These are phyloP conservation scores for Buceros bicornis DNA, from an alignment of 2,797 vertebrate genomes.

Conservation along the genomic window DNA sequence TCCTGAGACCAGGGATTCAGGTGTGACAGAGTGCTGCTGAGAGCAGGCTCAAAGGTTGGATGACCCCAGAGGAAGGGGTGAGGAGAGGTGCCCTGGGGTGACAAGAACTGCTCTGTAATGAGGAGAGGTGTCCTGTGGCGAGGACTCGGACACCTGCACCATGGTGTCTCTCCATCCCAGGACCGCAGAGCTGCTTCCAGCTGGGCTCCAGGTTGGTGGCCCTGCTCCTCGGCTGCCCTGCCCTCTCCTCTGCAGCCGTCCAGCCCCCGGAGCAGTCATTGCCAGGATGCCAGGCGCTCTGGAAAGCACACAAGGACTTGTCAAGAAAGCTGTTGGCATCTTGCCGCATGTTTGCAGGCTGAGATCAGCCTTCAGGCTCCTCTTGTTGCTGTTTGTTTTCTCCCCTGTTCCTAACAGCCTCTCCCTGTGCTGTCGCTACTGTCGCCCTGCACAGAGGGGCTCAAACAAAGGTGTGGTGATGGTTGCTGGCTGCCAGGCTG, in stretches of 20 bases:
- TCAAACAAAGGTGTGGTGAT: conserved; percentile 19
- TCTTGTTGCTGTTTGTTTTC: conserved; percentile 44
- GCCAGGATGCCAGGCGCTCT: not conserved
- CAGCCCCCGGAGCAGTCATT: fast-evolving
- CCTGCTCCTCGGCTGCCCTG: not conserved
- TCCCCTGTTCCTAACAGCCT: not conserved
- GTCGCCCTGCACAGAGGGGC: not conserved
- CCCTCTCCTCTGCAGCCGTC: not conserved
- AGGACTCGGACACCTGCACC: not conserved
- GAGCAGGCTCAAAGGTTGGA: not conserved
- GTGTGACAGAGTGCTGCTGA: not conserved
- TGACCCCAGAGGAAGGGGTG: not conserved
- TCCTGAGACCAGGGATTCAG: not conserved
- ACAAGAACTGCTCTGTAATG: not conserved
- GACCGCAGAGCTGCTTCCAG: not conserved
- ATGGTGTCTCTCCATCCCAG: not conserved
- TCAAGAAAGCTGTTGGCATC: conserved; percentile 14
- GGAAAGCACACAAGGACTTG: not conserved
- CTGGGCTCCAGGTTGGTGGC: not conserved
- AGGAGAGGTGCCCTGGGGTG: not conserved
- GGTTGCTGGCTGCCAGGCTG: not conserved
- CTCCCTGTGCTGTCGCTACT: not conserved
- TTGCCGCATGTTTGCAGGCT: not conserved
- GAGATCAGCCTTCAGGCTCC: not conserved
- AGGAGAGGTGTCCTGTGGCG: not conserved